These are phyloP conservation scores for Hemithea aestivaria DNA, from an alignment of 2,888 invertebrate genomes.

Conservation along the genomic window DNA sequence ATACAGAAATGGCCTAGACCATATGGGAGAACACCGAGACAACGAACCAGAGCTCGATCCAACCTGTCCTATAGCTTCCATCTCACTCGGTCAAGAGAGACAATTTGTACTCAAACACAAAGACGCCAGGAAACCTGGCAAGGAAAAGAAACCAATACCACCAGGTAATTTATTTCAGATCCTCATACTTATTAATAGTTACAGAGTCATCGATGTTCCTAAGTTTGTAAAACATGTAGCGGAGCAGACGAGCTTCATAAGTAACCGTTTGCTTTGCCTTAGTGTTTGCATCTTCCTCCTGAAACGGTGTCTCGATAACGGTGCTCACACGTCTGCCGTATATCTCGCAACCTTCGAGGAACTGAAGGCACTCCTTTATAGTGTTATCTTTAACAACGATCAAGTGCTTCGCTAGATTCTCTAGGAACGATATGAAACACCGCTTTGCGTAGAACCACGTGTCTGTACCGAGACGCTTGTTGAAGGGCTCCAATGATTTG, in stretches of 20 bases:
- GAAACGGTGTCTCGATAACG: constrained; percentile 88
- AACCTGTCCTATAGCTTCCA: constrained; percentile 81
- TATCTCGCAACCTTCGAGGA: constrained; percentile 93
- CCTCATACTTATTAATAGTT: constrained; percentile 75
- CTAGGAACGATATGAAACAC: constrained; percentile 95
- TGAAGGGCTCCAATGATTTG: constrained; percentile 96
- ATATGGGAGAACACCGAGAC: constrained; percentile 86
- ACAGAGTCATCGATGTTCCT: constrained; percentile 77
- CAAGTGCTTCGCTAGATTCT: constrained; percentile 94
- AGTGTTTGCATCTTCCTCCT: constrained; percentile 82
- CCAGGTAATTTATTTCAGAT: constrained; percentile 72
- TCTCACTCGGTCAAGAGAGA: constrained; percentile 82
- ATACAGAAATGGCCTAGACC: constrained; percentile 83
- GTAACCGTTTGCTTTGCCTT: constrained; percentile 94
- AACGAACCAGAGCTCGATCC: constrained; percentile 83
- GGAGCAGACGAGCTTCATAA: constrained; percentile 91
- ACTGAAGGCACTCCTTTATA: constrained; percentile 91
- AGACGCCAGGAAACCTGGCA: constrained; percentile 72
- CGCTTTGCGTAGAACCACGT: constrained; percentile 99
- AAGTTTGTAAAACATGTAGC: constrained; percentile 87
- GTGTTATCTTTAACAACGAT: constrained; percentile 92
- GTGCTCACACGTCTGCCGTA: constrained; percentile 92
- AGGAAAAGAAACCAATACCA: constrained; percentile 60
- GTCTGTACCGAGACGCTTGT: constrained; percentile 96
- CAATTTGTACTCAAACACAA: constrained; percentile 82